A percentile compares a stretch with the other conserved stretches of the same genome.
Evolutionary conservation across 2,797 vertebrate species (phyloP).

Genomic region (Hybognathus amarus): DNA sequence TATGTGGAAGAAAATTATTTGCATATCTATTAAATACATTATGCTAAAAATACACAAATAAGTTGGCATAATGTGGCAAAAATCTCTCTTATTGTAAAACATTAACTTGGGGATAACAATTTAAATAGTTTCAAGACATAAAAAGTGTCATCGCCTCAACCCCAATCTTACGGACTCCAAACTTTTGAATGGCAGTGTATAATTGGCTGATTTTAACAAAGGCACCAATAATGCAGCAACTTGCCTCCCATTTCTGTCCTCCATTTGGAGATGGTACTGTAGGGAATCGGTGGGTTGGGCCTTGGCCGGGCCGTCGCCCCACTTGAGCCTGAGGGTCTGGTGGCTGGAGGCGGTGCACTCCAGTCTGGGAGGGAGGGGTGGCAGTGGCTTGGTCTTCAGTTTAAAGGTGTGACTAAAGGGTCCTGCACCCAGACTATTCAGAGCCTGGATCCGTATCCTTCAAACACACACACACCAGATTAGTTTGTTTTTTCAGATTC

Average conservation of each 20-base stretch:
- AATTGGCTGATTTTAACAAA: background rate
- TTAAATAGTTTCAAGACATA: background rate
- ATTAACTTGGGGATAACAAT: background rate
- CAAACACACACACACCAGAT: background rate
- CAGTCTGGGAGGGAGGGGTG: slow-evolving; percentile 92
- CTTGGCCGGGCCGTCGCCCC: slow-evolving; percentile 91
- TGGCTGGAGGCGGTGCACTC: slow-evolving; percentile 96
- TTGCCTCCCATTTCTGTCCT: slow-evolving; percentile 92
- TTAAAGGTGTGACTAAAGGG: slow-evolving; percentile 97
- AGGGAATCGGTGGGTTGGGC: slow-evolving; percentile 84
- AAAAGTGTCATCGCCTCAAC: background rate
- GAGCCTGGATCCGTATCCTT: slow-evolving; percentile 96
- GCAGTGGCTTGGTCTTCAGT: slow-evolving; percentile 96
- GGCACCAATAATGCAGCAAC: slow-evolving; percentile 49
- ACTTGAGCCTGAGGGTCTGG: slow-evolving; percentile 97
- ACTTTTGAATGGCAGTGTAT: background rate
- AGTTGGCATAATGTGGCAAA: background rate
- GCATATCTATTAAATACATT: background rate
- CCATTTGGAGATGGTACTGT: slow-evolving; percentile 96
- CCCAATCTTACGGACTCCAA: background rate
- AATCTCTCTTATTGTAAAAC: background rate
- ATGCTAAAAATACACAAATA: background rate
- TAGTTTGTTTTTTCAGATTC: too few species aligned
- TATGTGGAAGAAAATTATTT: background rate
- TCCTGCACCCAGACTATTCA: slow-evolving; percentile 94